Conservation (phyloP, 2,113 vertebrate genomes). For the Strix uralensis region DNA sequence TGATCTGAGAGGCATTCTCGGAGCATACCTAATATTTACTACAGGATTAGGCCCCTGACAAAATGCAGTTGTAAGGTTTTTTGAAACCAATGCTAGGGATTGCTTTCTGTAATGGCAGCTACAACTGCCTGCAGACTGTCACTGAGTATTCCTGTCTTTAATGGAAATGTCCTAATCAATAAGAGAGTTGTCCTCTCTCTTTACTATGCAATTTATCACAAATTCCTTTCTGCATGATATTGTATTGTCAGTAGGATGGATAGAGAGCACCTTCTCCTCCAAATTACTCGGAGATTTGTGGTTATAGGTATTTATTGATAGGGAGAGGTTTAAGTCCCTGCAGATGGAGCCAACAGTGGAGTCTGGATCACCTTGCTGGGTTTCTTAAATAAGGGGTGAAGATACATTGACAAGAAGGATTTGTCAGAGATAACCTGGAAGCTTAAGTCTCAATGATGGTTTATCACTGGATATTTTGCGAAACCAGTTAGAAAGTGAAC, state of each 20-base stretch:
- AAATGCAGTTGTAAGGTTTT: background rate
- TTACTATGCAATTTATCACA: background rate
- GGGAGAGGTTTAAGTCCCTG: background rate
- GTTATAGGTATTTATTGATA: background rate
- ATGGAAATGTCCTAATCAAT: background rate
- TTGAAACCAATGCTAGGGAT: background rate
- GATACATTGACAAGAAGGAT: background rate
- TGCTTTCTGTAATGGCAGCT: background rate
- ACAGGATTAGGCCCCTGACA: background rate
- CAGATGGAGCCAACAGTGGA: background rate
- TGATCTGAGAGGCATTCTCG: background rate
- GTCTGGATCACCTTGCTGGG: background rate
- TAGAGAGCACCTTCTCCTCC: background rate
- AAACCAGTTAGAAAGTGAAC: background rate
- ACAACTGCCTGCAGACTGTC: background rate
- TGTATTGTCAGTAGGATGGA: background rate
- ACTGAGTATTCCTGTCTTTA: background rate
- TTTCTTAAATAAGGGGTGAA: background rate
- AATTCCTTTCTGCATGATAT: background rate
- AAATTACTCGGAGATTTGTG: background rate
- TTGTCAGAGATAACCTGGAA: background rate
- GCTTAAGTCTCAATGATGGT: background rate
- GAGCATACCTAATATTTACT: background rate
- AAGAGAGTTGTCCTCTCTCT: background rate
- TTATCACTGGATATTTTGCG: background rate